Conservation (phyloP, 1,140 invertebrate species). For the Orchesella cincta region DNA sequence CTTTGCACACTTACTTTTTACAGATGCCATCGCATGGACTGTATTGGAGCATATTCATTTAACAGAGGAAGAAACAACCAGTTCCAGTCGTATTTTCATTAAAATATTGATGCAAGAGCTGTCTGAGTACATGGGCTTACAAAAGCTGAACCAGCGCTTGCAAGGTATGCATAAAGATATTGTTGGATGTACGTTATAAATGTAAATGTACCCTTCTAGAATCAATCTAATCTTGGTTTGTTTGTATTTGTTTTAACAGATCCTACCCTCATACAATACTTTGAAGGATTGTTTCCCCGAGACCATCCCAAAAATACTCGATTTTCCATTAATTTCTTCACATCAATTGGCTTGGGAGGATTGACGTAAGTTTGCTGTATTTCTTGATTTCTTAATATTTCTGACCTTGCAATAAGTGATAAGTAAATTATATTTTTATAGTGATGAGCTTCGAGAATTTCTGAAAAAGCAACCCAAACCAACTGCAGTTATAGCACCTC, state of each 20-base stretch:
- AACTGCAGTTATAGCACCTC: conserved; percentile 50
- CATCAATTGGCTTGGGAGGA: conserved; percentile 94
- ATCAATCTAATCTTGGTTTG: background rate
- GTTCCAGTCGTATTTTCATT: conserved; percentile 94
- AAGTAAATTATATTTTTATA: no score
- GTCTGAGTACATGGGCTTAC: conserved; percentile 92
- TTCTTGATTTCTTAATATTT: conserved; percentile 31
- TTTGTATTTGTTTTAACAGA: conserved; percentile 32
- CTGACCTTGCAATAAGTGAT: no score
- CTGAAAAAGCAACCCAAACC: conserved; percentile 78
- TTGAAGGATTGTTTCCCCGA: conserved; percentile 90
- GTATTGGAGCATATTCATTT: conserved; percentile 84
- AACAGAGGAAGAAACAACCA: conserved; percentile 96
- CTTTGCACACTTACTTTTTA: conserved; percentile 93
- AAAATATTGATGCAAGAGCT: conserved; percentile 92
- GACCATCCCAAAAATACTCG: conserved; percentile 95
- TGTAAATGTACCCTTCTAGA: background rate
- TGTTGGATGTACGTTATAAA: background rate
- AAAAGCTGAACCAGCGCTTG: conserved; percentile 84
- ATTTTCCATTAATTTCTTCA: conserved; percentile 99
- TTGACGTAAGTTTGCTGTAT: conserved; percentile 69
- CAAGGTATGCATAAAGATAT: conserved; percentile 52
- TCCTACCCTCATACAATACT: conserved; percentile 55
- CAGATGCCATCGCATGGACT: conserved; percentile 94
- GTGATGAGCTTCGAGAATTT: conserved; percentile 86